A percentile compares a stretch with the other conserved stretches of the same genome.
Conservation (phyloP, 2,113 vertebrate species). For the Notothenia coriiceps region DNA sequence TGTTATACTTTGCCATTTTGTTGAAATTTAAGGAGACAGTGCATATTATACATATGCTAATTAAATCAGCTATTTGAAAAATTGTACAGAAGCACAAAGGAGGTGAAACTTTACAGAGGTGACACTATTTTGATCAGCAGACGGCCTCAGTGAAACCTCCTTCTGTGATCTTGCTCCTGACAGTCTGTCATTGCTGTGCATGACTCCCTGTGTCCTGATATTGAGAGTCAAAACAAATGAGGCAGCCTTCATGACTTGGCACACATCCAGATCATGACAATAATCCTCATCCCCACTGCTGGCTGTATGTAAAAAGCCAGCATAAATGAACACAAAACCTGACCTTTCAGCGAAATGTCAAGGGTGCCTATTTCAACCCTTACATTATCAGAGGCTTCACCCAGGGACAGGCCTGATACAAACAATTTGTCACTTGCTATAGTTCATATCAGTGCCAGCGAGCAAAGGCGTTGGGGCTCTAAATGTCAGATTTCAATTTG, state of each 20-base stretch:
- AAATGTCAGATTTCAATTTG: conserved; percentile 85
- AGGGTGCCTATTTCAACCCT: conserved; percentile 73
- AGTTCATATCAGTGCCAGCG: conserved; percentile 73
- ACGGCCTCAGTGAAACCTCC: conserved; percentile 1
- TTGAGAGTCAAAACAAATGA: conserved; percentile 36
- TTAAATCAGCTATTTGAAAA: conserved; percentile 13
- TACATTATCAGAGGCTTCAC: conserved; percentile 75
- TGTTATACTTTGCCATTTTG: neutral
- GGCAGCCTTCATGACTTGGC: conserved; percentile 32
- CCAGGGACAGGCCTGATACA: conserved; percentile 69
- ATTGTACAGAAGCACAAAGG: conserved; percentile 2
- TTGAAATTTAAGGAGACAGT: conserved; percentile 5
- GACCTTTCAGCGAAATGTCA: conserved; percentile 81
- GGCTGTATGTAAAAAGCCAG: conserved; percentile 45
- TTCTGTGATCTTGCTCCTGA: neutral
- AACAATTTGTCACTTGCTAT: conserved; percentile 79
- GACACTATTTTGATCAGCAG: conserved; percentile 3
- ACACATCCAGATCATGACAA: conserved; percentile 51
- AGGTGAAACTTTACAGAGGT: conserved; percentile 6
- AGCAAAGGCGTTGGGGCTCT: conserved; percentile 70
- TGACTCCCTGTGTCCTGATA: conserved; percentile 23
- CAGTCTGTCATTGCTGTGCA: neutral
- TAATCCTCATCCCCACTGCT: conserved; percentile 36
- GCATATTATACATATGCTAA: conserved; percentile 6
- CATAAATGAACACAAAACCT: conserved; percentile 71